Evolutionary conservation across 2,113 vertebrate species (phyloP).

Genomic region (Syrrhaptes paradoxus): DNA sequence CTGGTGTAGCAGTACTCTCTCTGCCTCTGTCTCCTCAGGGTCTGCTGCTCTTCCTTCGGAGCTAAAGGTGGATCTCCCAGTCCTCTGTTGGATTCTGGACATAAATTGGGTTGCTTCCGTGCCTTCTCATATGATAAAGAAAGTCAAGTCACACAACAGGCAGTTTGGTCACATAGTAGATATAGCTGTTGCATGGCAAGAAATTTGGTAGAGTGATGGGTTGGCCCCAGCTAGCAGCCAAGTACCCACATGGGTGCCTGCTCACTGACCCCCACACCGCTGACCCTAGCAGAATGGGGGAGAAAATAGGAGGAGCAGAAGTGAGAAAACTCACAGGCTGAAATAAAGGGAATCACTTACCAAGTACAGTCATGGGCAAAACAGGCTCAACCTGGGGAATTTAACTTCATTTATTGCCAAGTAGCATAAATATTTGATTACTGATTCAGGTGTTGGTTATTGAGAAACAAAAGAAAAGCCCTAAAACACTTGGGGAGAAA

Average conservation of each 20-base stretch:
- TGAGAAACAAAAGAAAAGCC: neutral
- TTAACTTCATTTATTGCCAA: neutral
- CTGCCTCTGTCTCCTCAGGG: neutral
- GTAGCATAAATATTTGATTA: neutral
- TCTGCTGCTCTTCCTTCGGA: neutral
- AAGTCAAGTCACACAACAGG: fast-evolving
- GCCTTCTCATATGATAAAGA: neutral
- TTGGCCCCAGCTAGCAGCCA: neutral
- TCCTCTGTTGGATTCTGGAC: neutral
- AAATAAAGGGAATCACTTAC: too few relatives aligned
- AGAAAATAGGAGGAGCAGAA: neutral
- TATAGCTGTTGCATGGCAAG: neutral
- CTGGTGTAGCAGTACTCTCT: neutral
- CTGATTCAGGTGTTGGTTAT: neutral
- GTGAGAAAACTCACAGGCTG: too few relatives aligned
- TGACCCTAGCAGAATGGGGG: fast-evolving
- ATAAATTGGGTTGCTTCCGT: fast-evolving
- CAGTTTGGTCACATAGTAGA: neutral
- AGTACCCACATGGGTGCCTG: neutral
- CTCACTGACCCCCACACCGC: neutral
- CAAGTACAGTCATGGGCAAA: too few relatives aligned
- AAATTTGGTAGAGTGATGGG: neutral
- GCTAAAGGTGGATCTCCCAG: neutral
- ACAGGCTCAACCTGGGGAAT: too few relatives aligned
- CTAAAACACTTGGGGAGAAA: neutral